Percentiles rank a stretch among this genome's conserved stretches.
These are phyloP conservation scores for Enoplosus armatus DNA, from an alignment of 2,797 vertebrate genomes.

Conservation along the genomic window DNA sequence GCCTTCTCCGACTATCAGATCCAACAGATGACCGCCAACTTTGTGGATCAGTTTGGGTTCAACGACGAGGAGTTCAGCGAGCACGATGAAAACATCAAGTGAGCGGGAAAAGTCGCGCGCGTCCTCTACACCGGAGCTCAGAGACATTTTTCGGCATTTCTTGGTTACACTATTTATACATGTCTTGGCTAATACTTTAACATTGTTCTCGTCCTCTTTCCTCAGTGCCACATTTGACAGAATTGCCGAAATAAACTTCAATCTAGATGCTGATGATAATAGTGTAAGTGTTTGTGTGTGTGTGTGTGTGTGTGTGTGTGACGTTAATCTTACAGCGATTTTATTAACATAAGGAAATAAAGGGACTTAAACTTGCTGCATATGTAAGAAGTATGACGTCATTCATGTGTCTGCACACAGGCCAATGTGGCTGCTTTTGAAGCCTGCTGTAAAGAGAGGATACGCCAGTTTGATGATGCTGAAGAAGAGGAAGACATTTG, in stretches of 20 bases:
- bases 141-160: neutral
- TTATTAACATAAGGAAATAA: neutral
- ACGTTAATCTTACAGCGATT: neutral
- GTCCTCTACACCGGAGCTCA: neutral
- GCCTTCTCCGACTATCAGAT: constrained; percentile 99
- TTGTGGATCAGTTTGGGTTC: constrained; percentile 98
- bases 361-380: neutral
- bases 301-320: neutral
- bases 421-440: constrained; percentile 94
- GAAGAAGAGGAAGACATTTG: constrained; percentile 97
- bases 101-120: constrained; percentile 58
- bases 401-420: constrained; percentile 69
- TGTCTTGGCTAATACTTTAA: neutral
- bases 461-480: constrained; percentile 95
- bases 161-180: neutral
- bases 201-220: constrained; percentile 14
- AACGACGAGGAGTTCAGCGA: constrained; percentile 98
- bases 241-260: constrained; percentile 97
- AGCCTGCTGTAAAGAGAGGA: constrained; percentile 94
- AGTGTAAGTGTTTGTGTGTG: constrained; percentile 89
- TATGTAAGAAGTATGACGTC: too few relatives aligned
- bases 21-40: constrained; percentile 98
- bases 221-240: constrained; percentile 94
- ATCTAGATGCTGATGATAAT: constrained; percentile 93
- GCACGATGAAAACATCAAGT: constrained; percentile 97